Evolutionary conservation across 2,797 vertebrate species (phyloP), one percentile per base, ranked within the genome.

Genomic region (Acanthis flammea): DNA sequence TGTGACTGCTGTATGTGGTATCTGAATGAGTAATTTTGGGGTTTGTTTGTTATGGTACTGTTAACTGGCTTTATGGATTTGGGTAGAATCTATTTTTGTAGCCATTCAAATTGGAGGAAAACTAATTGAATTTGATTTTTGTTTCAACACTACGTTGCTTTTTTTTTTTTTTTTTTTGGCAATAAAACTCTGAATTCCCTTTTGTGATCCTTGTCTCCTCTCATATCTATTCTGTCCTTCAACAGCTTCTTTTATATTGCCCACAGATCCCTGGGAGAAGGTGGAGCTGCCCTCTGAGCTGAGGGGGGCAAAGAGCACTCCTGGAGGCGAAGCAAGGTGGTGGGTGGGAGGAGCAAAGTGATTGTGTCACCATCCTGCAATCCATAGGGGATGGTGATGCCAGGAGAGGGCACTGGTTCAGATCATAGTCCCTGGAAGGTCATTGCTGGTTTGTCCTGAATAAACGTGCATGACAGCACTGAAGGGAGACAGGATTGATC

Each of bases 31-130:
- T 90, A 96, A 96, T 89, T 92, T 62, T n/a, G 74, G 62, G 31
- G 44, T 75, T 88, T 88, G 76, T 89, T 90, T 96, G 86, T 97
- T 94, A 95, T 37, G 85, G 96, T 97, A 97, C 96, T 96, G 85
- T 94, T 96, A 95, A 96, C 79, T 93, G 88, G 85, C 92, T 96
- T 95, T 90, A 92, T 48, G 90, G 95, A 95, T 90, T 96, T 91
- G 62, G 72, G 88, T 95, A 96, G 96, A 97, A 86, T 86, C 91
- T 89, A 93, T 96, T 97, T 96, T 96, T 96, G 80, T 96, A 96
- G 96, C 79, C 65, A 17, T 93, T 77, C 78, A 94, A 88, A 90
- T 95, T 13, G 5, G 93, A 95, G 75, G 37, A 88, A 74, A 72
- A 93, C 86, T 92, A 97, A 97, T 96, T 84, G 79, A 97, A 94